Evolutionary conservation across 2,113 vertebrate species (phyloP), one percentile per base, ranked within the genome.

Genomic region (Chionodraco myersi): DNA sequence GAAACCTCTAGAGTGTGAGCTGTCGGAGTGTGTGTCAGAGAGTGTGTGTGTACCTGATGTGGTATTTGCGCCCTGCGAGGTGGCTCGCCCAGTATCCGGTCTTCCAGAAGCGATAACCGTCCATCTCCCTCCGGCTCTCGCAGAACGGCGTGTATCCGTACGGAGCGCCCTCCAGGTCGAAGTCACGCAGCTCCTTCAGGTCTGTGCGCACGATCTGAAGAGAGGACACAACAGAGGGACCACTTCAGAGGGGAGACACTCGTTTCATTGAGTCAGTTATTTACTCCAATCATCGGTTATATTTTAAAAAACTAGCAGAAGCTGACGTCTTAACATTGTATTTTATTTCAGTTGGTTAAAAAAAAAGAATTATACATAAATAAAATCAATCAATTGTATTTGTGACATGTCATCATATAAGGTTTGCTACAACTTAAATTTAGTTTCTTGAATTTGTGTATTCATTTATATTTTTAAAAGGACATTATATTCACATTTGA

Each of bases 101-200:
- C 79, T 97, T 99, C 98, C 98, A 99, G 94, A 99, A 99, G 72
- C 98, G 95, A 84, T 99, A 99, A 36, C 98, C 98, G 78, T 99
- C 97, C 98, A 99, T 99, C 88, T 99, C 98, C 80, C 91, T 94
- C 3, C 98, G 92, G 85, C 98, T 99, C 57, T 99, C 98, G 62
- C 98, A 99, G 95, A 99, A 99, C 0, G 98, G 98, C 0, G 98
- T 99, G 51, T 99, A 99, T 5, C 98, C 98, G 2, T 99, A 99
- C 0, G 98, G 98, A 3, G 98, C 98, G 9, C 98, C 98, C 3
- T 99, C 97, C 41, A 99, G 94, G 82, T 96, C 96, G 26, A 99
- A 96, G 86, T 99, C 98, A 47, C 98, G 94, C 81, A 99, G 69
- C 69, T 99, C 97, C 79, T 98, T 99, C 6, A 99, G 95, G 84